Conservation (phyloP, 2,797 vertebrate genomes). For the Ptychobarbus kaznakovi region DNA sequence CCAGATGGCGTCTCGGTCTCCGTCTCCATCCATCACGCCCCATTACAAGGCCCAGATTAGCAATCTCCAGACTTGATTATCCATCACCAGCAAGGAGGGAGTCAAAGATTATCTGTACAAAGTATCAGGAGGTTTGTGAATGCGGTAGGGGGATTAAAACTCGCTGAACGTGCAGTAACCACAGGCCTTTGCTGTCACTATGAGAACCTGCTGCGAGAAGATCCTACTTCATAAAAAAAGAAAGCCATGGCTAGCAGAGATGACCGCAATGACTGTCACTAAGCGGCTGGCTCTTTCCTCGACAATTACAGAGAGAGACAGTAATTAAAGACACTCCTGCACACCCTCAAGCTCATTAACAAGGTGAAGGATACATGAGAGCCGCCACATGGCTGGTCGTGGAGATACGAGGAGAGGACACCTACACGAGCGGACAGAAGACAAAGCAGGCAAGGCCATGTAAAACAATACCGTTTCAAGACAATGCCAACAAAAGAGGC, state of each 20-base stretch:
- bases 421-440: not conserved
- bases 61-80: slow-evolving; percentile 52
- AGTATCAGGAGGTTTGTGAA: slow-evolving; percentile 47
- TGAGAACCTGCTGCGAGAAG: slow-evolving; percentile 58
- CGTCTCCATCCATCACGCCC: slow-evolving; percentile 43
- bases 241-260: slow-evolving; percentile 34
- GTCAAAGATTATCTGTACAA: slow-evolving; percentile 49
- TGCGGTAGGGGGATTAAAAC: slow-evolving; percentile 40
- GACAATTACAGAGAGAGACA: slow-evolving; percentile 46
- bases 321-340: slow-evolving; percentile 43
- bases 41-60: slow-evolving; percentile 35
- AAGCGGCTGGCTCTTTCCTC: slow-evolving; percentile 52
- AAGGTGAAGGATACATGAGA: slow-evolving; percentile 42
- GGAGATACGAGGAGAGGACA: not conserved
- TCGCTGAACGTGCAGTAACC: slow-evolving; percentile 44
- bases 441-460: slow-evolving; percentile 4
- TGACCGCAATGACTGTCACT: slow-evolving; percentile 45
- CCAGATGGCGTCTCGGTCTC: slow-evolving; percentile 46
- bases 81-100: slow-evolving; percentile 32
- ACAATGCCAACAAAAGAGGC: not conserved
- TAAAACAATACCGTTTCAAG: slow-evolving; percentile 31
- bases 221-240: slow-evolving; percentile 56
- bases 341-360: slow-evolving; percentile 49
- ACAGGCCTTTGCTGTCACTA: slow-evolving; percentile 51
- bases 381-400: not conserved